Conservation (phyloP, 2,113 vertebrate species). For the Maccullochella peelii region DNA sequence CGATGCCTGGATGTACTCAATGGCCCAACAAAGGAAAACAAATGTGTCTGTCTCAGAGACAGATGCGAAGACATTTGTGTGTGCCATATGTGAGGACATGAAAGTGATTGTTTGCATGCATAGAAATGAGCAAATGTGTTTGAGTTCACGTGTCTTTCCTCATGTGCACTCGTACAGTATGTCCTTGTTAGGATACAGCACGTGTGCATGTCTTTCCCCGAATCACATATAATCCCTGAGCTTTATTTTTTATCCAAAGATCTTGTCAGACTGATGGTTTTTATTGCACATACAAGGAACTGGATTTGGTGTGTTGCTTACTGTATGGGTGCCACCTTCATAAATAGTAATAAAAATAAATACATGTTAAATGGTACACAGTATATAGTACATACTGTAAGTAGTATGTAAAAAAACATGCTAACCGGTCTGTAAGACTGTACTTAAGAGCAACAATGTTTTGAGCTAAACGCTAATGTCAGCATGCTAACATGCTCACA, state of each 20-base stretch:
- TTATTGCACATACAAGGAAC: neutral
- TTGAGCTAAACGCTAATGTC: too few relatives aligned
- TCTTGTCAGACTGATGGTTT: too few relatives aligned
- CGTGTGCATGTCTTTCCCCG: neutral
- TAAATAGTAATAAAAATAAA: neutral
- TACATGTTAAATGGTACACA: neutral
- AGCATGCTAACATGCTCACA: too few relatives aligned
- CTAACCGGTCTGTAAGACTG: too few relatives aligned
- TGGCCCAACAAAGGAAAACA: neutral
- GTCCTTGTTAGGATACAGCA: neutral
- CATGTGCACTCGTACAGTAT: neutral
- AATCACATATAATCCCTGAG: too few relatives aligned
- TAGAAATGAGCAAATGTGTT: neutral
- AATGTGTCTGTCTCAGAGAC: conserved; percentile 20
- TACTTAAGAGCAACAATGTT: too few relatives aligned
- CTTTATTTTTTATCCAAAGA: too few relatives aligned
- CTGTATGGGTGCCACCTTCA: neutral
- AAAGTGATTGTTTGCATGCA: neutral
- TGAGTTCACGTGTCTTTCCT: neutral
- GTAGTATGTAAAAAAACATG: neutral
- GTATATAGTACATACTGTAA: neutral
- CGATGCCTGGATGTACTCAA: neutral
- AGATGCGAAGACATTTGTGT: neutral
- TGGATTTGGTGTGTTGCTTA: neutral
- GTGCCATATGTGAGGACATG: neutral